phyloP scores from a whole-genome alignment of 2,888 invertebrate species.

The Schizaphis graminum region DNA sequence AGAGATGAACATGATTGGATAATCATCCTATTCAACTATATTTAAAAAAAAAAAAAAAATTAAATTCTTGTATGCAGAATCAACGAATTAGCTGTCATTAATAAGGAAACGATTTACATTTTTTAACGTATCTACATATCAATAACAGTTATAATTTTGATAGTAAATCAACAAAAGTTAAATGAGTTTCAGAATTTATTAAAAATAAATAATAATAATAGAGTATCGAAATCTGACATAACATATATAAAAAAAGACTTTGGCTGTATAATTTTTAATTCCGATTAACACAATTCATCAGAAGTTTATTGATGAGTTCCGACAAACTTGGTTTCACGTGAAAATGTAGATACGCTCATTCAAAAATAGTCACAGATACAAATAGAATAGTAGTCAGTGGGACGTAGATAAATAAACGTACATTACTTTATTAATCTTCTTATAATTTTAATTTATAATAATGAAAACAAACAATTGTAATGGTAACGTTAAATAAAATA shows the following conservation, averaged over 20 bases:
- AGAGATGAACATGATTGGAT: neutral
- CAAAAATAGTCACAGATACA: neutral
- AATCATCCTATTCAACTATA: neutral
- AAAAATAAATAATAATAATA: neutral
- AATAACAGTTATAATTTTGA: neutral
- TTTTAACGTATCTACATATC: neutral
- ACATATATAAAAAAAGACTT: neutral
- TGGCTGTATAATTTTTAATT: neutral
- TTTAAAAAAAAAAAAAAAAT: neutral
- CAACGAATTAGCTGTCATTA: neutral
- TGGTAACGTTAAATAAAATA: neutral
- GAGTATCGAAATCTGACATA: neutral
- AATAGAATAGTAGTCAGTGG: neutral
- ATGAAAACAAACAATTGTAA: neutral
- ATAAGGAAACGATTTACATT: neutral
- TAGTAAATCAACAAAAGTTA: neutral
- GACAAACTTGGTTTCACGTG: neutral
- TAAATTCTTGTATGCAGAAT: neutral
- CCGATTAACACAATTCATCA: neutral
- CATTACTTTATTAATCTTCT: neutral
- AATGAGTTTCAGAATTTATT: neutral
- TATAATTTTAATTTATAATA: neutral
- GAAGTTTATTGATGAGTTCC: neutral
- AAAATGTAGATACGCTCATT: neutral
- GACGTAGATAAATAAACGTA: neutral